These are phyloP conservation scores for Coreius guichenoti DNA, from an alignment of 2,797 vertebrate genomes.

Conservation along the genomic window DNA sequence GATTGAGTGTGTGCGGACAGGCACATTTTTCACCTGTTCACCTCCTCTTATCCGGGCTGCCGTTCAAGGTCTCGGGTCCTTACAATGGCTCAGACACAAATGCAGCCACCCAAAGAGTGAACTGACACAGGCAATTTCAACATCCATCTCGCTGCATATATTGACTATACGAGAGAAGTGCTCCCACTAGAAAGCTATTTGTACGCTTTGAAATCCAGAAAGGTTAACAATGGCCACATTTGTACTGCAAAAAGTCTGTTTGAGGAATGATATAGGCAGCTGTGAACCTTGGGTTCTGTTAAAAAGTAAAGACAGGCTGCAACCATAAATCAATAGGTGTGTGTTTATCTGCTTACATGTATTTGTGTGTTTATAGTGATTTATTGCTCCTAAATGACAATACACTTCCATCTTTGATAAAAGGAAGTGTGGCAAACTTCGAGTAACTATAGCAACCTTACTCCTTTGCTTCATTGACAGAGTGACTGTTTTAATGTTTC, in stretches of 20 bases:
- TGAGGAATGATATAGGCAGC: constrained; percentile 36
- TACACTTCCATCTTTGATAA: constrained; percentile 36
- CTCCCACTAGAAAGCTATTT: constrained; percentile 34
- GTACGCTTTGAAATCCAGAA: constrained; percentile 35
- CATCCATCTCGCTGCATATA: constrained; percentile 33
- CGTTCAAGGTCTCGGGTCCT: constrained; percentile 57
- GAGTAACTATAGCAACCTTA: constrained; percentile 60
- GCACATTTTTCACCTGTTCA: constrained; percentile 74
- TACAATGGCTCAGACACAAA: constrained; percentile 44
- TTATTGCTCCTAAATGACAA: constrained; percentile 40
- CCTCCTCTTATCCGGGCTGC: constrained; percentile 46
- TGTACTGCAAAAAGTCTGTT: constrained; percentile 40
- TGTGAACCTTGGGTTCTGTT: constrained; percentile 12
- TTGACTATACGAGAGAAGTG: constrained; percentile 30
- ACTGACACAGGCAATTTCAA: constrained; percentile 12
- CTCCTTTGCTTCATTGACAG: constrained; percentile 50
- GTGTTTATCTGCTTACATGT: constrained; percentile 19
- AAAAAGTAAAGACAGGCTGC: constrained; percentile 7
- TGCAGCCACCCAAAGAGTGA: constrained; percentile 32
- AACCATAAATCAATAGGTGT: constrained; percentile 19
- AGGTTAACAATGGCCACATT: constrained; percentile 25
- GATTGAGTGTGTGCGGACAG: constrained; percentile 76
- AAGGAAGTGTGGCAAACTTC: constrained; percentile 37
- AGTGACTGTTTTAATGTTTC: constrained; percentile 56
- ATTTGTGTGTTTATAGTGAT: constrained; percentile 41